Conservation (phyloP, 2,113 vertebrate species). For the Onychostoma macrolepis region DNA sequence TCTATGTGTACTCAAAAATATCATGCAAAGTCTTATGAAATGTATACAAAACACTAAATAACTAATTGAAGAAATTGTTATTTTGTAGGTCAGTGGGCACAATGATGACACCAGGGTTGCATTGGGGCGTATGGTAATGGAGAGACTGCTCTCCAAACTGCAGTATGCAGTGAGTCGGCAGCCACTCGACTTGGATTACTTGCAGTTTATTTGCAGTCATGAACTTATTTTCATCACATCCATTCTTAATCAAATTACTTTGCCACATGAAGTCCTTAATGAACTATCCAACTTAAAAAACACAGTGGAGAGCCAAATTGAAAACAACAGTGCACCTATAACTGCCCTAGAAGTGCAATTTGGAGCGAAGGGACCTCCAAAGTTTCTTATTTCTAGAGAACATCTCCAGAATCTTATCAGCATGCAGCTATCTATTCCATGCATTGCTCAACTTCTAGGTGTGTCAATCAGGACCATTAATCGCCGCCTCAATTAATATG, state of each 20-base stretch:
- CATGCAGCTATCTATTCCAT: constrained; percentile 1
- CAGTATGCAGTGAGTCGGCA: not conserved
- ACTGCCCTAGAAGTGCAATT: constrained; percentile 1
- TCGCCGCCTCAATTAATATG: not conserved
- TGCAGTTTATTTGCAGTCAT: not conserved
- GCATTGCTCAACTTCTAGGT: not conserved
- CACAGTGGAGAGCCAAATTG: not conserved
- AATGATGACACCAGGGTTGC: not conserved
- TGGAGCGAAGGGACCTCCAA: not conserved
- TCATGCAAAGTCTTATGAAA: too few species aligned
- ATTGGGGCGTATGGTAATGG: not conserved
- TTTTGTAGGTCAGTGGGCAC: not conserved
- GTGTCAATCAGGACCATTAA: not conserved
- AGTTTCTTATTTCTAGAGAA: not conserved
- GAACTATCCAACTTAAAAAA: not conserved
- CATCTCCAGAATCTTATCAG: not conserved
- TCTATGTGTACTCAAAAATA: too few species aligned
- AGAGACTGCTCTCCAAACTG: constrained; percentile 1
- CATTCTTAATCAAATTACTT: not conserved
- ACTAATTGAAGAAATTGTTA: not conserved
- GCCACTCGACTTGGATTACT: not conserved
- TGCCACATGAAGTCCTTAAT: not conserved
- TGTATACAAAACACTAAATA: not conserved
- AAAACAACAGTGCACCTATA: not conserved
- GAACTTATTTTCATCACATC: not conserved